Evolutionary conservation across 2,113 vertebrate genomes (phyloP), one percentile per base, ranked within the genome.

Genomic region (Cyprinodon tularosa): DNA sequence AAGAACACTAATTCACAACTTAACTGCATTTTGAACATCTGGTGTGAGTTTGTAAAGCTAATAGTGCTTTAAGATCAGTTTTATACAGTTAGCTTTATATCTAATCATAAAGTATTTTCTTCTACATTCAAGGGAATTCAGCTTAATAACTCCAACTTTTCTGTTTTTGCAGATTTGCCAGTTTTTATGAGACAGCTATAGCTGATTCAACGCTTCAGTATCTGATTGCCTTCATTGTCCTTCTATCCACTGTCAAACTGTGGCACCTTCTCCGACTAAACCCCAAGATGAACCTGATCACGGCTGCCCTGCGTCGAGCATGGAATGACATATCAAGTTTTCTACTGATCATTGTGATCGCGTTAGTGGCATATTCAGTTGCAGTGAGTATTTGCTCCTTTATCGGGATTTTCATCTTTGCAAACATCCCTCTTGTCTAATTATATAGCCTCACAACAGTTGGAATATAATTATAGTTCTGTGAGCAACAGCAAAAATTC

Each of bases 231-330:
- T 96, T 98, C 90, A 77, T 99, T 74, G 96, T 98, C 42, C 94
- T 98, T 48, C 92, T 98, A 22, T 89, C 96, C 74, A 97, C 95
- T 0, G 82, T 97, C 81, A 98, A 98, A 84, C 87, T 98, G 78
- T 98, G 97, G 96, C 96, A 96, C 53, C 94, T 98, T 71, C 86
- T 98, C 82, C 92, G 97, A 80, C 84, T 99, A 72, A 98, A 98
- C 80, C 95, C 96, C 66, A 96, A 96, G 79, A 92, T 97, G 83
- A 93, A 96, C 90, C 92, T 97, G 94, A 95, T 98, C 88, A 96
- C 95, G 0, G 94, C 96, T 0, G 92, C 96, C 0, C 92, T 99
- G 37, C 83, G 82, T 66, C 90, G 94, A 29, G 97, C 97, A 9
- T 97, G 95, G 96, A 94, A 89, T 0, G 96, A 97, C 78, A 96